These are phyloP conservation scores for Fistularia commersonii DNA, from an alignment of 2,797 vertebrate genomes.

Conservation along the genomic window DNA sequence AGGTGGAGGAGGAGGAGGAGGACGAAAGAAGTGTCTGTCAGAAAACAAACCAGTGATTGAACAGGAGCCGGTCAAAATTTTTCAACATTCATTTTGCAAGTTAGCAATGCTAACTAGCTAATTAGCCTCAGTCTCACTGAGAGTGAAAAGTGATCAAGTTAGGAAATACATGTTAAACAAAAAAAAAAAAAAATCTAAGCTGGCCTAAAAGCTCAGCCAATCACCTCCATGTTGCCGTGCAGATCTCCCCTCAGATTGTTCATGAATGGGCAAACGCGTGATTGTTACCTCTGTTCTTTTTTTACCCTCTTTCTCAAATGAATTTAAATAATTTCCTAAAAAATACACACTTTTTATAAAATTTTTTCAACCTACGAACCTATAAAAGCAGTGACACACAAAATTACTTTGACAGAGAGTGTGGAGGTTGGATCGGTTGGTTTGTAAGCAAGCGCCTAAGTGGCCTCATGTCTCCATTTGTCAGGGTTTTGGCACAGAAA, in stretches of 20 bases:
- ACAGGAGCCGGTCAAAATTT: conserved; percentile 66
- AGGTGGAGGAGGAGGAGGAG: conserved; percentile 31
- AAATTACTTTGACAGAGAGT: no score
- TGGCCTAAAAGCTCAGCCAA: conserved; percentile 33
- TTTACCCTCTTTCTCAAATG: no score
- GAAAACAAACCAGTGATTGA: conserved; percentile 36
- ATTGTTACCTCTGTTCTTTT: no score
- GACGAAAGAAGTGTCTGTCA: conserved; percentile 3
- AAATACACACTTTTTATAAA: no score
- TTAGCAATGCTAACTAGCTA: conserved; percentile 76
- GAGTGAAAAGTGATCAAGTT: conserved; percentile 69
- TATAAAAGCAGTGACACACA: no score
- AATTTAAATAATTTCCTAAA: no score
- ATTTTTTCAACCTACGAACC: no score
- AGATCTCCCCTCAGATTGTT: conserved; percentile 54
- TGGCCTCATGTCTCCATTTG: no score
- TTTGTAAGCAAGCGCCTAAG: no score
- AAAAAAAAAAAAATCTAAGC: conserved; percentile 32
- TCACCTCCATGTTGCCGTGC: conserved; percentile 69
- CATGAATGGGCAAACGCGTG: no score
- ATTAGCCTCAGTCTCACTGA: conserved; percentile 95
- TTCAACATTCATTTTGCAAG: conserved; percentile 78
- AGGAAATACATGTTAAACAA: conserved; percentile 35
- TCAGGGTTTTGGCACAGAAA: no score
- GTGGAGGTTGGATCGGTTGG: no score